Conservation (phyloP, 2,113 vertebrate species). For the Prietella phreatophila region DNA sequence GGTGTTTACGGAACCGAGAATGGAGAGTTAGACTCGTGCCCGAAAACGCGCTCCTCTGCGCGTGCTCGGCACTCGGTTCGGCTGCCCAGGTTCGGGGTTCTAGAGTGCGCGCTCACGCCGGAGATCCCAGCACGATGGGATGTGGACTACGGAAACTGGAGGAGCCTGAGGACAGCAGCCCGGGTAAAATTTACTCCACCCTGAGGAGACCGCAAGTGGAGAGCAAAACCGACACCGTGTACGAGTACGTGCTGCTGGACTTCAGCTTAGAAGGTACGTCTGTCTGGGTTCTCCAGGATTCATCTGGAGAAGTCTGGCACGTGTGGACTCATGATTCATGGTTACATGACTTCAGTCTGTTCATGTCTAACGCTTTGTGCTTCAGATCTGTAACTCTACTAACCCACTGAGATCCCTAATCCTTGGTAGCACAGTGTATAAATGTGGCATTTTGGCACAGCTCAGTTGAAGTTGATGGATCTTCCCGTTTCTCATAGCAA, state of each 20-base stretch:
- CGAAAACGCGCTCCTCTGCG: slow-evolving; percentile 7
- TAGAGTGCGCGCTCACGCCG: slow-evolving; percentile 13
- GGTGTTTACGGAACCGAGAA: slow-evolving; percentile 38
- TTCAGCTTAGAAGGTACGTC: slow-evolving; percentile 90
- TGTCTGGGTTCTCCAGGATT: neutral
- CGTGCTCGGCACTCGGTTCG: slow-evolving; percentile 1
- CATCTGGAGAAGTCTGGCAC: neutral
- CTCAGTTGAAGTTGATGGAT: neutral
- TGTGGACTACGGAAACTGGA: slow-evolving; percentile 95
- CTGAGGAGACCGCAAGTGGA: slow-evolving; percentile 95
- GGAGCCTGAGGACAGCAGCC: slow-evolving; percentile 94
- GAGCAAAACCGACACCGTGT: slow-evolving; percentile 84
- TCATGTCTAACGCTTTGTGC: neutral
- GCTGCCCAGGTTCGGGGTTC: neutral
- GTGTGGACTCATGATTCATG: neutral
- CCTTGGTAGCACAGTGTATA: neutral
- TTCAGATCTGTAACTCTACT: neutral
- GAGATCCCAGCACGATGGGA: slow-evolving; percentile 79
- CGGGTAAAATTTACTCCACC: slow-evolving; percentile 97
- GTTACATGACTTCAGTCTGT: neutral
- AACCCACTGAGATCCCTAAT: too few relatives aligned
- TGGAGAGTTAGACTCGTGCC: slow-evolving; percentile 53
- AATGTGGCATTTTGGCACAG: neutral
- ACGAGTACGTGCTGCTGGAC: slow-evolving; percentile 93
- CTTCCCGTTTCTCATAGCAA: slow-evolving; percentile 29